phyloP scores from a whole-genome alignment of 2,113 vertebrate genomes.

The Rallus limicola region DNA sequence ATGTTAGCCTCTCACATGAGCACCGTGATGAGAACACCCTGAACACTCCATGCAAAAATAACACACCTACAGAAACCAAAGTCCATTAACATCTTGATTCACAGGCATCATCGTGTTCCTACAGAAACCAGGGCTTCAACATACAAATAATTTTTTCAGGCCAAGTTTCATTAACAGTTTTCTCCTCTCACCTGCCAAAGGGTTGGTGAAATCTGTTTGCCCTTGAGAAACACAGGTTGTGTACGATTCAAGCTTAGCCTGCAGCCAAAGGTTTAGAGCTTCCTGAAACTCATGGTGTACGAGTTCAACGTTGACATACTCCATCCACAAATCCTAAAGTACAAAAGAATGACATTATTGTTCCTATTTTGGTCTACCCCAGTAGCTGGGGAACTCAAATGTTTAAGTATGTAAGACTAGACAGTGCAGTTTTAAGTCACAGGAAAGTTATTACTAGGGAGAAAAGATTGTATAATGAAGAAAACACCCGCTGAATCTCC shows the following conservation, averaged over 20 bases:
- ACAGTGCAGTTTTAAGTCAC: not conserved
- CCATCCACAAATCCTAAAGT: conserved; percentile 90
- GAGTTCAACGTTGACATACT: conserved; percentile 90
- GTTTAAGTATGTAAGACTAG: not conserved
- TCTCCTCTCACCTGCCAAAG: conserved; percentile 79
- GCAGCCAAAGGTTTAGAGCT: conserved; percentile 84
- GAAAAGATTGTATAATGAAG: not conserved
- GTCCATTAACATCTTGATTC: not conserved
- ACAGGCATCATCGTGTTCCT: not conserved
- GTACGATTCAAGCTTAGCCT: conserved; percentile 83
- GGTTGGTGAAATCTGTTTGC: conserved; percentile 82
- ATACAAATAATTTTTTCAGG: not conserved
- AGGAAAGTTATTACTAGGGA: not conserved
- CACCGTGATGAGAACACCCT: not conserved
- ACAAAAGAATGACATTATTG: not conserved
- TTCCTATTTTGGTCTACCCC: not conserved
- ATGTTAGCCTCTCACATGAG: not conserved
- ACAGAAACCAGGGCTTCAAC: not conserved
- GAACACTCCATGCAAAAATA: not conserved
- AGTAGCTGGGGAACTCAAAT: not conserved
- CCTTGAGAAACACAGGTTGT: conserved; percentile 52
- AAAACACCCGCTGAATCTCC: not conserved
- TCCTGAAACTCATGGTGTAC: conserved; percentile 87
- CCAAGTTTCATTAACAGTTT: not conserved
- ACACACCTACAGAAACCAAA: not conserved